These are phyloP conservation scores for Hirtodrosophila trivittata DNA, from an alignment of 2,888 invertebrate genomes.

Conservation along the genomic window DNA sequence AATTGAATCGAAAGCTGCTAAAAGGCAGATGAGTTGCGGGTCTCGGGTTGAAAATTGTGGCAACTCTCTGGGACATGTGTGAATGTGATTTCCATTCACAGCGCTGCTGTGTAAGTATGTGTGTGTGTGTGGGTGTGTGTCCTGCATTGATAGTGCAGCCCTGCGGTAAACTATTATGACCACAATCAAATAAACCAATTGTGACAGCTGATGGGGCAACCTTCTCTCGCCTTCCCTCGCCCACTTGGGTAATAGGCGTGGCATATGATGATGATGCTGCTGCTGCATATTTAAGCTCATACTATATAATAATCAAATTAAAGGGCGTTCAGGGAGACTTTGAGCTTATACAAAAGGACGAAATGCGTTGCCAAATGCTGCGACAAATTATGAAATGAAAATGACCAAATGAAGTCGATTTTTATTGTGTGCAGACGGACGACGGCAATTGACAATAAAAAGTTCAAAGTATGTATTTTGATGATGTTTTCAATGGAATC, in stretches of 20 bases:
- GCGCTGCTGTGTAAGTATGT: not conserved
- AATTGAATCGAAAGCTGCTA: constrained; percentile 6
- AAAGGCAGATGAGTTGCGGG: not conserved
- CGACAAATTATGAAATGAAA: constrained; percentile 74
- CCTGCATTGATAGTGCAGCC: constrained; percentile 42
- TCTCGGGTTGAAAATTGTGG: not conserved
- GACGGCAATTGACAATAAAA: constrained; percentile 71
- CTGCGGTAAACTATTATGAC: constrained; percentile 64
- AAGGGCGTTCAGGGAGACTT: constrained; percentile 39
- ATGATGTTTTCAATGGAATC: constrained; percentile 67
- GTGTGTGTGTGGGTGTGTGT: constrained; percentile 12
- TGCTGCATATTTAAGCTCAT: not conserved
- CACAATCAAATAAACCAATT: constrained; percentile 69
- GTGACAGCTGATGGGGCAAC: constrained; percentile 31
- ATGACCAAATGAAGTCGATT: constrained; percentile 68
- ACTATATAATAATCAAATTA: constrained; percentile 52
- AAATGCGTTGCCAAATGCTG: constrained; percentile 22
- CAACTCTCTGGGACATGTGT: constrained; percentile 11
- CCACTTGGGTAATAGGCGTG: constrained; percentile 1
- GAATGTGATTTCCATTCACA: constrained; percentile 31
- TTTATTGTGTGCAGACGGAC: constrained; percentile 65
- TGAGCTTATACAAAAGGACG: not conserved
- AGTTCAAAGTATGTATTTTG: constrained; percentile 73
- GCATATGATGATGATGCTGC: not conserved
- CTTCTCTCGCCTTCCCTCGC: not conserved